Evolutionary conservation across 2,888 invertebrate genomes (phyloP), one percentile per base, ranked within the genome.

Genomic region (Drosophila meridiana): DNA sequence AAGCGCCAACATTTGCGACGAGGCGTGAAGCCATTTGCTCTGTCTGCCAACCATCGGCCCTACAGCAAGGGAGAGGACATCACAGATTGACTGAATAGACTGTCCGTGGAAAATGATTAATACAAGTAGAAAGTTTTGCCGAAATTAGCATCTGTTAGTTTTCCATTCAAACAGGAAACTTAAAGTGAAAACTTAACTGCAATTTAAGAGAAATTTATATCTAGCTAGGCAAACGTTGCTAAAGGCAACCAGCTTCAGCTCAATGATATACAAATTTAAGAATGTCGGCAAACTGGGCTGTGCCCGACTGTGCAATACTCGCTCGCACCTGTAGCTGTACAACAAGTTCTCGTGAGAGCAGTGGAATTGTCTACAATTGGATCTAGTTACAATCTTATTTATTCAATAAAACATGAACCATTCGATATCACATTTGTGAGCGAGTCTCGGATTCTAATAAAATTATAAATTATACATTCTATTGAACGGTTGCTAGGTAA

Each of bases 21-120:
- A 71, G 75, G 80, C 82, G 82, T 80, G 82, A 78, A 78, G 69
- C 59, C 66, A 78, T 80, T 78, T 78, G 55, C 45, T 56, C 53
- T 55, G 36, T 52, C 66, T 62, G 34, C 30, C 42, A 36, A 30
- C 13, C 14, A 32, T 13, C 8, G 8, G 3, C 14, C 8, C 26
- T 0, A 4, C 14, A 52, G 34, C 20, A 34, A 6, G 0, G 34
- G 2, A 11, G 40, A 43, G 61, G 13, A 28, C 30, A 48, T 32
- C 28, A 14, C 11, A 48, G 65, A 43, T 58, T 69, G 26, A 26
- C 69, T 53, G 45, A 52, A 58, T 47, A 32, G 59, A 40, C 45
- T 45, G 32, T 69, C 40, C 55, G 8, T 28, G 20, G n/a, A 20
- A 47, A 69, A 71, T 71, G 64, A 64, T 61, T 57, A 53, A 68